Conservation (phyloP, 1,140 invertebrate species). For the Drosophila ficusphila region DNA sequence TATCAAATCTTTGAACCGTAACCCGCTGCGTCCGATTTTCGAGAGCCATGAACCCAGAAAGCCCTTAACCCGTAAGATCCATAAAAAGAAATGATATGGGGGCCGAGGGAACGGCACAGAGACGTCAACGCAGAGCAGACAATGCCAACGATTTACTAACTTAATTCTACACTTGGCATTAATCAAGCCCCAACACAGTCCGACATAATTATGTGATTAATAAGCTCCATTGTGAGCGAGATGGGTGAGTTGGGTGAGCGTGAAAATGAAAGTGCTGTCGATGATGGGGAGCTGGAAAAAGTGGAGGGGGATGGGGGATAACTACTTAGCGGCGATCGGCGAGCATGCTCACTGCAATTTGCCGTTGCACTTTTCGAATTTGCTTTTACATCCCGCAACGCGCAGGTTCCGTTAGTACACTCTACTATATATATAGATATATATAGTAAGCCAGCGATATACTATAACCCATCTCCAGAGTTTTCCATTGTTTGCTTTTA, state of each 20-base stretch:
- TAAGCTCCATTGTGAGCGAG: slow-evolving; percentile 64
- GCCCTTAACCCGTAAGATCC: slow-evolving; percentile 3
- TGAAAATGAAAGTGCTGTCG: slow-evolving; percentile 73
- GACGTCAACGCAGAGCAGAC: slow-evolving; percentile 30
- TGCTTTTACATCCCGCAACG: slow-evolving; percentile 33
- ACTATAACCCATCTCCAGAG: slow-evolving; percentile 21
- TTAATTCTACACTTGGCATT: slow-evolving; percentile 62
- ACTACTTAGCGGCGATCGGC: slow-evolving; percentile 43
- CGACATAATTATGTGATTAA: slow-evolving; percentile 71
- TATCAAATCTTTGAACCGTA: slow-evolving; percentile 36
- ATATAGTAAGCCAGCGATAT: slow-evolving; percentile 6
- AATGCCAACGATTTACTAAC: slow-evolving; percentile 71
- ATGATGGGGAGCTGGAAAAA: slow-evolving; percentile 2
- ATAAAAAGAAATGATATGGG: slow-evolving; percentile 27
- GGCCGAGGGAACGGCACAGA: slow-evolving; percentile 9
- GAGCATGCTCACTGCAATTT: slow-evolving; percentile 68
- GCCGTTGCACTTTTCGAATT: slow-evolving; percentile 65
- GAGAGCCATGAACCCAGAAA: background rate
- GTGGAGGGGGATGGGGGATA: background rate
- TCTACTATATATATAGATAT: too few species aligned
- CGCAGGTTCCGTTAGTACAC: slow-evolving; percentile 52
- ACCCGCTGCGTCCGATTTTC: slow-evolving; percentile 26
- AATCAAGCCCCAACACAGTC: slow-evolving; percentile 45
- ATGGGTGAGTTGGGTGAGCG: slow-evolving; percentile 43
- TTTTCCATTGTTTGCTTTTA: slow-evolving; percentile 74